These are phyloP conservation scores for Tethya wilhelma DNA, from an alignment of 37 sponge, comb jelly and placozoan genomes.

Conservation along the genomic window DNA sequence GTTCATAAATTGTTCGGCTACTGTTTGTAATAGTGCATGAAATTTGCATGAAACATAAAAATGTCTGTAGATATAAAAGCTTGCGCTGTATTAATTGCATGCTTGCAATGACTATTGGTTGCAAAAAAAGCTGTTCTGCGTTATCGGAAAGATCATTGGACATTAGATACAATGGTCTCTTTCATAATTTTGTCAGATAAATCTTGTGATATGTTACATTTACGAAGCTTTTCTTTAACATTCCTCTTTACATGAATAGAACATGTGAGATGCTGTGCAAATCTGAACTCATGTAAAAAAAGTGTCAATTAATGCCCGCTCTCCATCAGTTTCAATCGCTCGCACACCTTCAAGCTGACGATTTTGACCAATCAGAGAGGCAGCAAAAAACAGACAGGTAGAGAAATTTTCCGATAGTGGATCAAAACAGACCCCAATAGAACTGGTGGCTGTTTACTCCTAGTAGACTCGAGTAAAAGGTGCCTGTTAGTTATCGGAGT, in stretches of 20 bases:
- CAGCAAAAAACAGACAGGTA: constrained; percentile 46
- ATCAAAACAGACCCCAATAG: constrained; percentile 47
- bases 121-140: too few relatives aligned
- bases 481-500: constrained; percentile 52
- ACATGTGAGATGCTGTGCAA: constrained; percentile 49
- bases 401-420: constrained; percentile 45
- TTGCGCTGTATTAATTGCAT: too few relatives aligned
- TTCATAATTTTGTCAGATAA: constrained; percentile 18
- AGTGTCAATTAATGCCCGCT: constrained; percentile 28
- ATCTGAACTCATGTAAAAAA: constrained; percentile 41
- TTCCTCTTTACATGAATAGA: constrained; percentile 52
- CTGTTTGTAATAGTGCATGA: too few relatives aligned
- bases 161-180: constrained; percentile 47
- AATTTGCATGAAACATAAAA: too few relatives aligned
- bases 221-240: constrained; percentile 33
- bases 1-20: too few relatives aligned
- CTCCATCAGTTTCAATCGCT: constrained; percentile 59
- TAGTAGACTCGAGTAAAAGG: constrained; percentile 35
- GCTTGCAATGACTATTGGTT: too few relatives aligned
- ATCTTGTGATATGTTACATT: constrained; percentile 11
- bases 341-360: constrained; percentile 38
- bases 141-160: too few relatives aligned
- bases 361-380: constrained; percentile 33
- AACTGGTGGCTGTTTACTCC: constrained; percentile 22
- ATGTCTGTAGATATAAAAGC: too few relatives aligned